A percentile compares a stretch with the other conserved stretches of the same genome.
Evolutionary conservation across 2,888 invertebrate genomes (phyloP).

Genomic region (Cerastoderma edule): DNA sequence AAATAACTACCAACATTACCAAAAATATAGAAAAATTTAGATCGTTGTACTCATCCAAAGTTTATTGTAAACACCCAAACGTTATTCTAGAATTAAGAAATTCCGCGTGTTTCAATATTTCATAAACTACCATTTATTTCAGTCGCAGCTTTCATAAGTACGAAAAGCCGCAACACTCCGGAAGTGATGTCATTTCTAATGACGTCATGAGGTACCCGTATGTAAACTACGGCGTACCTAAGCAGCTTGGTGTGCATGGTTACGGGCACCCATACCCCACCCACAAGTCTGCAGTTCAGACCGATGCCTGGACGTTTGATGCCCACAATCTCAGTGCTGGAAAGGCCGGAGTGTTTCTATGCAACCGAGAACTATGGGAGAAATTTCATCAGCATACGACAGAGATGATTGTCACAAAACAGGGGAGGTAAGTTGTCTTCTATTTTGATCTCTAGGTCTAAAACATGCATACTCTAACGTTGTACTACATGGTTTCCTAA

Average conservation of each 20-base stretch:
- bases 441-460: not conserved
- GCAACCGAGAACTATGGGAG: constrained; percentile 82
- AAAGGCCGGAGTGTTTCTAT: constrained; percentile 72
- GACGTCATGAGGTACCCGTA: constrained; percentile 15
- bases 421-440: constrained; percentile 81
- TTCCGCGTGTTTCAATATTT: too few species aligned
- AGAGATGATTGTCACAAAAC: constrained; percentile 84
- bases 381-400: constrained; percentile 81
- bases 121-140: too few species aligned
- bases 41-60: too few species aligned
- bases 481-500: not conserved
- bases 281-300: not conserved
- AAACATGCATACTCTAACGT: not conserved
- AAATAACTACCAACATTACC: too few species aligned
- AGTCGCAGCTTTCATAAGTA: constrained; percentile 10
- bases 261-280: constrained; percentile 5
- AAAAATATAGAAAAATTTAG: too few species aligned
- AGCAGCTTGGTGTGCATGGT: not conserved
- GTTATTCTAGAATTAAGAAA: too few species aligned
- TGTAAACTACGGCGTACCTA: not conserved
- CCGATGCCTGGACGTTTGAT: constrained; percentile 1
- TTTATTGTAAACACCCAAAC: too few species aligned
- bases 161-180: not conserved
- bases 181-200: constrained; percentile 3
- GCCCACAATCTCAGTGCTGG: not conserved